Evolutionary conservation across 2,113 vertebrate genomes (phyloP), one percentile per base, ranked within the genome.

Genomic region (Tringa solitaria): DNA sequence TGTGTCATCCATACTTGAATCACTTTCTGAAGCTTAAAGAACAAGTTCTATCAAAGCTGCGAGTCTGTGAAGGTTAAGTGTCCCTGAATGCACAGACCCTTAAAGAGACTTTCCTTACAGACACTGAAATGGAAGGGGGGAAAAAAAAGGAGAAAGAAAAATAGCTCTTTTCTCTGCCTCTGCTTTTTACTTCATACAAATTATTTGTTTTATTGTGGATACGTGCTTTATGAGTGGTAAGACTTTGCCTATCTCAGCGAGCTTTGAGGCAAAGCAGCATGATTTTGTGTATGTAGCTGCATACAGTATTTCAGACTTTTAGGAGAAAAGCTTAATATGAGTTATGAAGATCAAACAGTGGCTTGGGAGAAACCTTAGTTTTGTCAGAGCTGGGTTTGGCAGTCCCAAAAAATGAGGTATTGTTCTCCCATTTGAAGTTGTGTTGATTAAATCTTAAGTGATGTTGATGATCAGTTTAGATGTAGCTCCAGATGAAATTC

Each of bases 341-440:
- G 7, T 32, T 32, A 2, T 17, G 32, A 19, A 68, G 78, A n/a
- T 2, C 5, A 23, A 41, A 8, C 22, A 22, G 53, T 18, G 12
- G 37, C 43, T 57, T 35, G 19, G 30, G 72, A 85, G 57, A 51
- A 90, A 50, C 35, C 64, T 23, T 28, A 35, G 10, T 24, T 61
- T 53, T 61, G 16, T n/a, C 48, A 33, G 51, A 37, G 61, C 15
- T 73, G 67, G 13, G 1, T 9, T 15, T 35, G 4, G 3, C 32
- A 19, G 41, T 4, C 32, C 74, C 11, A 3, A 0, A 35, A 33
- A 4, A 4, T 22, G 33, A 14, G 21, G 12, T 4, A 0, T 4
- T 32, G 6, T 6, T n/a, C 48, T 17, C 9, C 70, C 8, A 0
- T 8, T 37, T 39, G 50, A 22, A 37, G 33, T 3, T 48, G 33